These are phyloP conservation scores for Hybognathus amarus DNA, from an alignment of 2,797 vertebrate genomes.

Conservation along the genomic window DNA sequence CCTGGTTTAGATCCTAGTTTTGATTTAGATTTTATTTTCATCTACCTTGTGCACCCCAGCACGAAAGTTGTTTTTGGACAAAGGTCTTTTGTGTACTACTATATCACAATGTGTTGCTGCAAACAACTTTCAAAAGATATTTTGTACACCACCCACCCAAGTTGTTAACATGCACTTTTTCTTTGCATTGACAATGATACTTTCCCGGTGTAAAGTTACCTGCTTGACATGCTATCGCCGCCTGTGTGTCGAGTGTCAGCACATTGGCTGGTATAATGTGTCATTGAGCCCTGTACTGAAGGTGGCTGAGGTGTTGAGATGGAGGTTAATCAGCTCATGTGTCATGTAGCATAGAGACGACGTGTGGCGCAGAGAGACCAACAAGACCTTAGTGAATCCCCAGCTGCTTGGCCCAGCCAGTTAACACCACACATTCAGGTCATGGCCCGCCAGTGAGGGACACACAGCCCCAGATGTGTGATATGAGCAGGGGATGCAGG, in stretches of 20 bases:
- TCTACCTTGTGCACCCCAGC: neutral
- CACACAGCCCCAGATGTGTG: slow-evolving; percentile 75
- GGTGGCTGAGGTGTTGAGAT: slow-evolving; percentile 39
- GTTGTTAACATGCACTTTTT: slow-evolving; percentile 42
- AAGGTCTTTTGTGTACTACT: neutral
- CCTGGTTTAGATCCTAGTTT: neutral
- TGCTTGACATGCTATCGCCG: slow-evolving; percentile 51
- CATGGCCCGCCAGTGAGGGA: slow-evolving; percentile 67
- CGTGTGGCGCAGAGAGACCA: slow-evolving; percentile 48
- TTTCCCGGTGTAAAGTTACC: slow-evolving; percentile 31
- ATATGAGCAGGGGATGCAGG: slow-evolving; percentile 68
- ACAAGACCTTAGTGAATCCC: slow-evolving; percentile 45
- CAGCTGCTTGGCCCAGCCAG: slow-evolving; percentile 75
- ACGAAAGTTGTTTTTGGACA: neutral
- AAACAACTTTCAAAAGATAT: slow-evolving; percentile 45
- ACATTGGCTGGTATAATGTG: slow-evolving; percentile 48
- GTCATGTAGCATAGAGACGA: slow-evolving; percentile 36
- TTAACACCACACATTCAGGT: slow-evolving; percentile 75
- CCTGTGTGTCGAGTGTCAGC: slow-evolving; percentile 40
- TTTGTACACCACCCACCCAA: slow-evolving; percentile 32
- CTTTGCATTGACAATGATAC: slow-evolving; percentile 19
- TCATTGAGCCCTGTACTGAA: slow-evolving; percentile 47
- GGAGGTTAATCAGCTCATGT: slow-evolving; percentile 52
- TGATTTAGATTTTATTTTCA: neutral
- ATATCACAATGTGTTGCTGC: slow-evolving; percentile 21